phyloP scores from a whole-genome alignment of 2,797 vertebrate genomes.

The Triplophysa bombifrons region DNA sequence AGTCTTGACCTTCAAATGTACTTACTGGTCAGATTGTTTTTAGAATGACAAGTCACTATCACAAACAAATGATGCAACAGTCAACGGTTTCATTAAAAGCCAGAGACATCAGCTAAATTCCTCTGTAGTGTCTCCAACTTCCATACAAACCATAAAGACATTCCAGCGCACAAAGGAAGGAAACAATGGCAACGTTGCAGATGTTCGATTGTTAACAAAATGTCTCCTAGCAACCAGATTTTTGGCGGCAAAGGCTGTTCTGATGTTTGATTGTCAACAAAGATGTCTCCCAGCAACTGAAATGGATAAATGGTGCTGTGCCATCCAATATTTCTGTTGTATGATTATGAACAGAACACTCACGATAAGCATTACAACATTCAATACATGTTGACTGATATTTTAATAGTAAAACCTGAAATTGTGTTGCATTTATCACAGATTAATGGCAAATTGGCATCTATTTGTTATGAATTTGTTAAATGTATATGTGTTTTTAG shows the following conservation, averaged over 20 bases:
- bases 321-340: not conserved
- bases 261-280: not conserved
- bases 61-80: not conserved
- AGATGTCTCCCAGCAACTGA: not conserved
- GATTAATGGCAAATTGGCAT: too few species aligned
- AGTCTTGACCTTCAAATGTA: not conserved
- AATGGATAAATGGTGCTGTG: not conserved
- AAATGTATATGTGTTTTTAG: too few species aligned
- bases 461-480: too few species aligned
- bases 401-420: too few species aligned
- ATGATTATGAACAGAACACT: not conserved
- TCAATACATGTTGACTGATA: too few species aligned
- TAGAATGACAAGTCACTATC: not conserved
- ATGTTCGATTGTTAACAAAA: not conserved
- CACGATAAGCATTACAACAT: too few species aligned
- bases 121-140: not conserved
- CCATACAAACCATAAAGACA: not conserved
- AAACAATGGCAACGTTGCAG: not conserved
- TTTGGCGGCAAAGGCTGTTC: not conserved
- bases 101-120: not conserved
- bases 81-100: not conserved
- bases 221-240: slow-evolving; percentile 2
- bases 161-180: not conserved
- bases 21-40: not conserved
- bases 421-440: too few species aligned